Base-by-base conservation (phyloP, 2,113 vertebrate genomes). In the Catharus bicknelli region DNA sequence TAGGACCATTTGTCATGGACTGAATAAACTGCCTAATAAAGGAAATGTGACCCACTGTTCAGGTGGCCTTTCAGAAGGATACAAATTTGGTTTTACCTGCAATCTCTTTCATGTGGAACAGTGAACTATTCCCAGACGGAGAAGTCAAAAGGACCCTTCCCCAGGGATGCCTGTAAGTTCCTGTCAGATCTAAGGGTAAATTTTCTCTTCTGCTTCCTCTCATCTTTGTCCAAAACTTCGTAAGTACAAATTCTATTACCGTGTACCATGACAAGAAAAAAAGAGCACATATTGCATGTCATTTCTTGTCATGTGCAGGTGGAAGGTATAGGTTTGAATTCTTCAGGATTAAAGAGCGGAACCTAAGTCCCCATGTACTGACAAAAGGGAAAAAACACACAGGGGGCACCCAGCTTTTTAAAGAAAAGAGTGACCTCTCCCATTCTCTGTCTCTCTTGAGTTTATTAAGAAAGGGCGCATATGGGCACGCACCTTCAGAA, bases 231-330 rank as follows among this genome's bases (percentile, higher is more conserved):
- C 30, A 81, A 43, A 21, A 45, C 10, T 47, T 34, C 16, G 3
- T 38, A 50, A 73, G 69, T 43, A 64, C 13, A 32, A 63, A 59
- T 27, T 72, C 63, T 45, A 76, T 36, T 36, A 36, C 68, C n/a
- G 42, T 13, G 58, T 30, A 62, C 45, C 51, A 32, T 0, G 2
- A 47, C 38, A 89, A 29, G 23, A 51, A 38, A 79, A 74, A 34
- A 74, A 34, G 23, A 48, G 13, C 9, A 48, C 4, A 14, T 10
- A 8, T 23, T 0, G 0, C 27, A 89, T n/a, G n/a, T n/a, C n/a
- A n/a, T n/a, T n/a, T 23, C 63, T 25, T 13, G 10, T 43, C n/a
- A 25, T 13, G 10, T 26, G 32, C 32, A 59, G 23, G 17, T 48
- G 10, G 36, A 86, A 77, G n/a, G 13, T 30, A n/a, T 0, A 68